Percentiles rank a stretch among this genome's conserved stretches.
Evolutionary conservation across 37 sponge, comb jelly and placozoan species (phyloP).

Genomic region (Oscarella lobularis): DNA sequence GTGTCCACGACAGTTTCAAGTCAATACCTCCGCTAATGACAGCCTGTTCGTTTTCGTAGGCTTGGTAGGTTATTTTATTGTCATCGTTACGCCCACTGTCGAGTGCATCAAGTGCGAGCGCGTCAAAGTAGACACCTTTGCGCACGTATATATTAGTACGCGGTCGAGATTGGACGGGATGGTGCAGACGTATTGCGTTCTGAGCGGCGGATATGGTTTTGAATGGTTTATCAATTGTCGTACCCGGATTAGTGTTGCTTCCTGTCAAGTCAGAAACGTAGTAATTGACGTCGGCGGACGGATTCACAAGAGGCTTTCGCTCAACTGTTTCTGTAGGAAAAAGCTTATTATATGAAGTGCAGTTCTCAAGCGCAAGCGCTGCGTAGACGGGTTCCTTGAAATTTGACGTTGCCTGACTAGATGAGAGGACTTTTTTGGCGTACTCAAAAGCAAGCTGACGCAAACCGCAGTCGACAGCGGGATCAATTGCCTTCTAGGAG

Average conservation of each 20-base stretch:
- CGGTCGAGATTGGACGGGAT: not conserved
- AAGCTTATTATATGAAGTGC: too few relatives aligned
- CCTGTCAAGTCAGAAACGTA: conserved; percentile 15
- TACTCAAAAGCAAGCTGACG: not conserved
- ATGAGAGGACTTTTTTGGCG: not conserved
- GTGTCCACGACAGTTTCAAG: conserved; percentile 34
- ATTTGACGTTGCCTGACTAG: not conserved
- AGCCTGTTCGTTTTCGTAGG: conserved; percentile 12
- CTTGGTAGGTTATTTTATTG: not conserved
- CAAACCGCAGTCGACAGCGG: not conserved
- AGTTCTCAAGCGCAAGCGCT: not conserved
- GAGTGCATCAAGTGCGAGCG: not conserved
- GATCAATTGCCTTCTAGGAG: not conserved
- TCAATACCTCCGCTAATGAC: conserved; percentile 33
- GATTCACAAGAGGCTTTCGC: not conserved
- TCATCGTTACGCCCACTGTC: not conserved
- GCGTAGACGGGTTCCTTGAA: not conserved
- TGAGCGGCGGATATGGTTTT: conserved; percentile 22
- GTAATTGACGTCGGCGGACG: not conserved
- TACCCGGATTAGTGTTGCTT: conserved; percentile 20
- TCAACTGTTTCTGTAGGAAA: too few relatives aligned
- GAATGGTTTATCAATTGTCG: conserved; percentile 17
- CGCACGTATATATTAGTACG: conserved; percentile 13
- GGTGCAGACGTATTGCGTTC: not conserved
- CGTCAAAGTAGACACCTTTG: conserved; percentile 15